Base-by-base conservation (phyloP, 2,888 invertebrate genomes). In the Buathra laborator region DNA sequence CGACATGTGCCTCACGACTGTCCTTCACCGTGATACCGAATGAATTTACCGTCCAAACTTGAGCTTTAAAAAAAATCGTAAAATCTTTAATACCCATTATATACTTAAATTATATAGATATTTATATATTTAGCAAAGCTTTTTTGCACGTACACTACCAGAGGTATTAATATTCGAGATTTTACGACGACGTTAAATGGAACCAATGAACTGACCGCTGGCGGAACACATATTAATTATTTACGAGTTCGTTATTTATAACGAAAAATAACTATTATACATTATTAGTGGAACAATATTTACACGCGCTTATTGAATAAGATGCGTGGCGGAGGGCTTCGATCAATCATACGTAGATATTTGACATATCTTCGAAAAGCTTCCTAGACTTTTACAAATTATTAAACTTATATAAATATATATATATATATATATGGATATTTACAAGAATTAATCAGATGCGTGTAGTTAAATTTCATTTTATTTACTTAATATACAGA, bases 1-100 rank as follows among this genome's bases (percentile, higher is more conserved):
- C 67, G 90, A 90, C 51, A 85, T 86, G 87, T 90, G 90, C 88
- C 89, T 90, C 62, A 48, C 76, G 51, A 79, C 81, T 77, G 83
- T 72, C 81, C 62, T 81, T 68, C 83, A 79, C 19, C 79, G 77
- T 6, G 44, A 76, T 68, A 37, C 81, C 14, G 76, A 85, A n/a
- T 77, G 48, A 84, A 64, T 51, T 5, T 68, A 24, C 29, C 29
- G 24, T 29, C 29, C 46, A 32, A 48, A 68, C 6, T 29, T 76
- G 84, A 84, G 81, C 81, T 81, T 81, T 78, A 44, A 67, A 44
- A 3, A 2, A 67, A 67, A 10, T 70, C 37, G 37, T 64, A 62
- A 46, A 67, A 74, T 10, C 24, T 74, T 53, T 1, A 37, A 19
- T 1, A 62, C 51, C 59, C 59, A 76, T 19, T 68, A 62, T 29